phyloP scores from a whole-genome alignment of 2,797 vertebrate genomes.

The Sebastes kiyomatsui region DNA sequence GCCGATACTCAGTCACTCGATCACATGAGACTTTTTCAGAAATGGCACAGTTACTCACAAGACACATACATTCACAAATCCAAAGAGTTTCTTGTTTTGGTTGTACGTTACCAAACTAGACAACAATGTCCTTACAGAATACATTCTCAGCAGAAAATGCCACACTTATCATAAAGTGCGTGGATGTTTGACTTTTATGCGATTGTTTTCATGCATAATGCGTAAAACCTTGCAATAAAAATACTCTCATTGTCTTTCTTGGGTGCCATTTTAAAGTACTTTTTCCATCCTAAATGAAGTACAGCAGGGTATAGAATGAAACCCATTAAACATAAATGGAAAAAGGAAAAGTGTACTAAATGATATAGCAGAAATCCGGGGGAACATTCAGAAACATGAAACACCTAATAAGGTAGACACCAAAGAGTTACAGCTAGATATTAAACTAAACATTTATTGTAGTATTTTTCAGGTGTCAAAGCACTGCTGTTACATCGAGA shows the following conservation, averaged over 20 bases:
- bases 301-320: slow-evolving; percentile 8
- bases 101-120: slow-evolving; percentile 53
- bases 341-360: not conserved
- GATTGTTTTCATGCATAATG: slow-evolving; percentile 48
- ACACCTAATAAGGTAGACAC: slow-evolving; percentile 42
- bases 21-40: slow-evolving; percentile 41
- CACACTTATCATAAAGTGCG: slow-evolving; percentile 37
- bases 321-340: not conserved
- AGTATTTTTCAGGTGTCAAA: slow-evolving; percentile 19
- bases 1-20: slow-evolving; percentile 44
- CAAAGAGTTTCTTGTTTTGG: slow-evolving; percentile 50
- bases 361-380: slow-evolving; percentile 11
- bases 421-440: slow-evolving; percentile 34
- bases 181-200: slow-evolving; percentile 15
- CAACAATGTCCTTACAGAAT: slow-evolving; percentile 50
- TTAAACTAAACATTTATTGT: slow-evolving; percentile 38
- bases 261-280: not conserved
- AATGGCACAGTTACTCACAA: slow-evolving; percentile 64
- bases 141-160: slow-evolving; percentile 70
- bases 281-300: not conserved
- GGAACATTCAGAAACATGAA: slow-evolving; percentile 36
- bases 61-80: slow-evolving; percentile 71
- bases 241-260: not conserved
- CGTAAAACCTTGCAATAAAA: slow-evolving; percentile 25
- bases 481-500: slow-evolving; percentile 10